A percentile compares a stretch with the other conserved stretches of the same genome.
Conservation (phyloP, 2,888 invertebrate genomes). For the Leuctra nigra region DNA sequence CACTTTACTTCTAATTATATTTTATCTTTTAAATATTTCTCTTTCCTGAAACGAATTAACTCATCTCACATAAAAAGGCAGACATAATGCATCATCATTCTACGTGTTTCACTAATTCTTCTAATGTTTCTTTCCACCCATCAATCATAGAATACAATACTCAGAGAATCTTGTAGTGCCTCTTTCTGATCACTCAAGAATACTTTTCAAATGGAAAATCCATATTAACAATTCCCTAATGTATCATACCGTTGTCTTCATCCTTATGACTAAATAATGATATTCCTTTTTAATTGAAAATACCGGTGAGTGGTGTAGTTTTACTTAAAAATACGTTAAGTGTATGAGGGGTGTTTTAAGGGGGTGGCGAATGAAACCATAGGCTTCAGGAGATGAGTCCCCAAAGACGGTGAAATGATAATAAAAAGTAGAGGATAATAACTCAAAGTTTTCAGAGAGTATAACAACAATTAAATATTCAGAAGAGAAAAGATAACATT, state of each 20-base stretch:
- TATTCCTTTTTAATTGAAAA: conserved; percentile 23
- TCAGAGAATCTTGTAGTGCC: conserved; percentile 2
- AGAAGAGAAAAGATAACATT: no score
- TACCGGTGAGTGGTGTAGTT: conserved; percentile 1
- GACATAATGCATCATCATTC: no score
- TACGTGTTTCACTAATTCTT: no score
- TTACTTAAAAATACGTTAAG: neutral
- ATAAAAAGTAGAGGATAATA: conserved; percentile 1
- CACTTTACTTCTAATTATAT: no score
- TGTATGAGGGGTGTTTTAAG: neutral
- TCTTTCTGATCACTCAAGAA: conserved; percentile 6
- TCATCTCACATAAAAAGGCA: no score
- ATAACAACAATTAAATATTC: no score
- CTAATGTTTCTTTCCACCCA: neutral
- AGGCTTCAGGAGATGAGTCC: neutral
- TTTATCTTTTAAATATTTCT: no score
- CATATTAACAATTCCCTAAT: conserved; percentile 1
- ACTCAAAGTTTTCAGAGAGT: conserved; percentile 4
- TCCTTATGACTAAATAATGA: conserved; percentile 24
- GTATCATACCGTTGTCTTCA: neutral
- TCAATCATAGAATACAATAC: conserved; percentile 6
- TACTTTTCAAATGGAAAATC: conserved; percentile 10
- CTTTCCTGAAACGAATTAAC: no score
- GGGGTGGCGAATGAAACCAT: neutral
- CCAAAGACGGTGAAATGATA: conserved; percentile 3